These are phyloP conservation scores for Oostethus manadensis DNA, from an alignment of 2,113 vertebrate genomes.

Conservation along the genomic window DNA sequence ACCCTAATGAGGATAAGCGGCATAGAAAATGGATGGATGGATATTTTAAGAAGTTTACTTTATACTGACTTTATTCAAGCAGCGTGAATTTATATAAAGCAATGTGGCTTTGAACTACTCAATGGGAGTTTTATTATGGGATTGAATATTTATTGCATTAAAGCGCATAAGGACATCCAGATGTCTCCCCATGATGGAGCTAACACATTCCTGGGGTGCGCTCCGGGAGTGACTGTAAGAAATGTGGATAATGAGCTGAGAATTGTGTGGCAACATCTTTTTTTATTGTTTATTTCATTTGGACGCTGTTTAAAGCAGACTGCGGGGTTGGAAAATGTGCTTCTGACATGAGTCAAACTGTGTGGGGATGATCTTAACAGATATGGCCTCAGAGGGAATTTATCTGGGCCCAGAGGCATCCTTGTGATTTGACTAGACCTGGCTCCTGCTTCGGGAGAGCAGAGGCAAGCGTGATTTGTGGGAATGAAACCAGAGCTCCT, in stretches of 20 bases:
- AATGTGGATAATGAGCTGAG: conserved; percentile 25
- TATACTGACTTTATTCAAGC: too few species aligned
- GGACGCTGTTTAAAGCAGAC: not conserved
- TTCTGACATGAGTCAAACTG: conserved; percentile 5
- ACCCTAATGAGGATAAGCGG: too few species aligned
- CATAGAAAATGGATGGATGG: too few species aligned
- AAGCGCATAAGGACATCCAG: conserved; percentile 6
- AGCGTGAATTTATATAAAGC: too few species aligned
- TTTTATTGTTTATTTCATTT: conserved; percentile 2
- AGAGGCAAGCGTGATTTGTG: conserved; percentile 30
- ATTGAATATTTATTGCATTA: too few species aligned
- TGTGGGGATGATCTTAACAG: conserved; percentile 11
- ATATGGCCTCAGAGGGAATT: not conserved
- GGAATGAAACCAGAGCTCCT: conserved; percentile 44
- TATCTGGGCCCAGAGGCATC: not conserved
- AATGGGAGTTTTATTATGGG: too few species aligned
- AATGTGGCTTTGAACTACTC: too few species aligned
- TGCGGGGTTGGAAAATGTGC: conserved; percentile 4
- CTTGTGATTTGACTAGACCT: not conserved
- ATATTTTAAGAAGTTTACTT: too few species aligned
- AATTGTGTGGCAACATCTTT: not conserved
- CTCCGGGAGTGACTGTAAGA: conserved; percentile 10
- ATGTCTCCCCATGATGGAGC: not conserved
- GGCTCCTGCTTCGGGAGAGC: not conserved
- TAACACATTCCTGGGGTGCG: not conserved